Conservation (phyloP, 2,888 invertebrate genomes). For the Drosophila mercatorum region DNA sequence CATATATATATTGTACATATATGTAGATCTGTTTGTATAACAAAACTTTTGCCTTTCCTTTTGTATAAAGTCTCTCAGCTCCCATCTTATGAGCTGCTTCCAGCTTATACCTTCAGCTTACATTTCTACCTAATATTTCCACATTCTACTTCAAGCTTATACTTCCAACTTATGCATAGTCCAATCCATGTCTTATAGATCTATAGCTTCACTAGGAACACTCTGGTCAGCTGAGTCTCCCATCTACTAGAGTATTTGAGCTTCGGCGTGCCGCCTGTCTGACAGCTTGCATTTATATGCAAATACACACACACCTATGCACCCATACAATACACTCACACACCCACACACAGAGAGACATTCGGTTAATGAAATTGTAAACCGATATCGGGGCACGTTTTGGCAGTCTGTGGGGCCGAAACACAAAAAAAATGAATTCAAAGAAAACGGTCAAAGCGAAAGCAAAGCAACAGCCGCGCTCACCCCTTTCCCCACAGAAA, state of each 20-base stretch:
- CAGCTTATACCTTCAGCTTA: background rate
- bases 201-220: background rate
- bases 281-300: background rate
- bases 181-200: too few relatives aligned
- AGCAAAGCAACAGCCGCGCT: background rate
- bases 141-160: background rate
- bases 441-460: slow-evolving; percentile 25
- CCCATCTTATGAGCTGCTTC: background rate
- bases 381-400: slow-evolving; percentile 67
- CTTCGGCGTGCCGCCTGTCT: background rate
- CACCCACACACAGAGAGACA: slow-evolving; percentile 10
- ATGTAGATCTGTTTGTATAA: background rate
- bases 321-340: background rate
- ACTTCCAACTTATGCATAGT: background rate
- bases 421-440: slow-evolving; percentile 5
- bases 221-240: too few relatives aligned
- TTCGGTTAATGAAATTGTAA: slow-evolving; percentile 55
- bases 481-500: background rate
- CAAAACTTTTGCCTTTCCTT: background rate
- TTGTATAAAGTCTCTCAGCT: background rate
- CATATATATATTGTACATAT: too few relatives aligned
- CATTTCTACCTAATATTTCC: too few relatives aligned
- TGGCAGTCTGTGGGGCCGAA: slow-evolving; percentile 14
- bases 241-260: background rate
- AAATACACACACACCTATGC: background rate